Evolutionary conservation across 1,140 invertebrate genomes (phyloP), one percentile per base, ranked within the genome.

Genomic region (Tribolium madens): DNA sequence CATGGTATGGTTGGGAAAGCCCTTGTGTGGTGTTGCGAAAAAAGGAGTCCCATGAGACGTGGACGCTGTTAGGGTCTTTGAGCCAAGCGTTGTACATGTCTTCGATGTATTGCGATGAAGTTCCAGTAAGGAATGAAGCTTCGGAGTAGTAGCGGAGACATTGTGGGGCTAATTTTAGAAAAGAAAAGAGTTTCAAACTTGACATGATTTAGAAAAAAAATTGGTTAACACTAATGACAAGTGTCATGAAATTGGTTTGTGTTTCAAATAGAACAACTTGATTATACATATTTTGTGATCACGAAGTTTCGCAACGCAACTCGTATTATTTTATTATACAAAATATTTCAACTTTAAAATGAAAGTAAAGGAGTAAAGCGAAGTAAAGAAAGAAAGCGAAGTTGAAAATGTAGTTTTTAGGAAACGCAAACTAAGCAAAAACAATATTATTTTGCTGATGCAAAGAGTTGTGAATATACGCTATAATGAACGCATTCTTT

Each of bases 61-160:
- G 98, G 47, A 99, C 98, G 85, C 95, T 97, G 81, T 91, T 91
- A 18, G 98, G 98, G 89, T 99, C 96, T 81, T 92, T 90, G 57
- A 97, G 87, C 98, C 98, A 99, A 53, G 95, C 89, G 87, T 97
- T 96, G 89, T 98, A 99, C 97, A 99, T 99, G 87, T 98, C 97
- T 87, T 99, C 98, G 75, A 99, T 95, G 87, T 99, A 99, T 4
- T 93, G 93, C 10, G 95, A 95, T 47, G 94, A 95, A 83, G 94
- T 95, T 77, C 96, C 96, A 91, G 96, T 97, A 76, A 97, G 90
- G 85, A 97, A 97, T 3, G 95, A 94, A 86, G 97, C 96, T 7
- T 94, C 26, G 1, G 57, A 64, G 14, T 33, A 26, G n/a, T 31
- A 9, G 26, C 48, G 48, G 26, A 33, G 31, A 15, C 26, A 12